phyloP scores from a whole-genome alignment of 2,113 vertebrate genomes.

The Colistium nudipinnis region DNA sequence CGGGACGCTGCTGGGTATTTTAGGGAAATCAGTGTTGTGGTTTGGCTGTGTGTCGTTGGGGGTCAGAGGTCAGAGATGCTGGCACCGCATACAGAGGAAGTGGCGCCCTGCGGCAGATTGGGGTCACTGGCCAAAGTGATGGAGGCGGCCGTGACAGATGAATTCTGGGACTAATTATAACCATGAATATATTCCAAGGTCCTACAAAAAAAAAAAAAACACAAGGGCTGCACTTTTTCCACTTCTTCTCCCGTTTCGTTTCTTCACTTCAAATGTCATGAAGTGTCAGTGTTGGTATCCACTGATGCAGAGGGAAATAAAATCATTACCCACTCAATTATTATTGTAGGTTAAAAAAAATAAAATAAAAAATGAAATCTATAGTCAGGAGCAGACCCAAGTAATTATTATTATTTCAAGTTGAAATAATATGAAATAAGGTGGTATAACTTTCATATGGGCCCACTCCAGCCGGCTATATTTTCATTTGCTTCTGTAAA shows the following conservation, averaged over 20 bases:
- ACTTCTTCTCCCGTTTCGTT: conserved; percentile 1
- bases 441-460: too few species aligned
- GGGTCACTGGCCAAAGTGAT: conserved; percentile 35
- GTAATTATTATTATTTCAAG: too few species aligned
- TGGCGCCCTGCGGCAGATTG: conserved; percentile 48
- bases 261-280: conserved; percentile 35
- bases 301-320: not conserved
- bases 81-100: conserved; percentile 42
- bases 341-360: too few species aligned
- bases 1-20: conserved; percentile 1
- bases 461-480: too few species aligned
- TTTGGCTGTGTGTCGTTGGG: conserved; percentile 6
- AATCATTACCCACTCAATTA: not conserved
- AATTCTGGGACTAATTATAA: conserved; percentile 44
- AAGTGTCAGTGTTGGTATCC: not conserved
- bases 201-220: too few species aligned
- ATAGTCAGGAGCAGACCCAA: too few species aligned
- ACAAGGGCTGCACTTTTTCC: not conserved
- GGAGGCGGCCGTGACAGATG: conserved; percentile 13
- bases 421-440: too few species aligned
- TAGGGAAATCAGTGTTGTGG: not conserved
- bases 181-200: conserved; percentile 23
- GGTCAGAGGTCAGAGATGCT: conserved; percentile 26
- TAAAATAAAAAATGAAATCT: too few species aligned
- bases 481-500: not conserved